Base-by-base conservation (phyloP, 2,888 invertebrate genomes). In the Drosophila stalkeri region DNA sequence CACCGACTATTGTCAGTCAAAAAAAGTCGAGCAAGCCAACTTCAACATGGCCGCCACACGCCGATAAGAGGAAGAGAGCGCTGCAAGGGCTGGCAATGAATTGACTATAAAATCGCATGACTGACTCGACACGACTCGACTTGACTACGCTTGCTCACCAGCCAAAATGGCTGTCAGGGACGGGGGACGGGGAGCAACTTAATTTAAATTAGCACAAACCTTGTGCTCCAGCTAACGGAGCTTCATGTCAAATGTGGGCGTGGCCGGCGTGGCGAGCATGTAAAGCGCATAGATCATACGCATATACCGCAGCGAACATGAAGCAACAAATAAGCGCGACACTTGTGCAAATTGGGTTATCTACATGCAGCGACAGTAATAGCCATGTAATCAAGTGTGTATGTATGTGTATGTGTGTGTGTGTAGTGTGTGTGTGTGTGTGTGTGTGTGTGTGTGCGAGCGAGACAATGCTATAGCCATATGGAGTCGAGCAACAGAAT, bases 281-380 rank as follows among this genome's bases (percentile, higher is more conserved):
- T 49, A 41, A 39, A 16, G 52, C 56, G 43, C 55, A 61, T 49
- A 56, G 56, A 61, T 46, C 46, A 49, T 66, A 41, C 23, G 55
- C 18, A n/a, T 41, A 46, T 23, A 37, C 20, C 20, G 44, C 27
- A 49, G 31, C 27, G 35, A 46, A 23, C 57, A 20, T 49, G 61
- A 56, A 23, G 44, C 23, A 18, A 4, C 16, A 33, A 20, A 35
- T n/a, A 35, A 23, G 3, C 68, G 56, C 71, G 65, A 81, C 86
- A 86, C 86, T 78, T 86, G 86, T 82, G 52, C 80, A 86, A 86
- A 86, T 80, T 89, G 88, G 90, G 90, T 76, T 87, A 89, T 87
- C 85, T 73, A 67, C 70, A 68, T 61, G 70, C 55, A 54, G 18
- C 59, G 14, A 64, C 63, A 49, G 56, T n/a, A 56, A 63, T 41